Conservation (phyloP, 2,797 vertebrate species). For the Brachyrhaphis roseni region DNA sequence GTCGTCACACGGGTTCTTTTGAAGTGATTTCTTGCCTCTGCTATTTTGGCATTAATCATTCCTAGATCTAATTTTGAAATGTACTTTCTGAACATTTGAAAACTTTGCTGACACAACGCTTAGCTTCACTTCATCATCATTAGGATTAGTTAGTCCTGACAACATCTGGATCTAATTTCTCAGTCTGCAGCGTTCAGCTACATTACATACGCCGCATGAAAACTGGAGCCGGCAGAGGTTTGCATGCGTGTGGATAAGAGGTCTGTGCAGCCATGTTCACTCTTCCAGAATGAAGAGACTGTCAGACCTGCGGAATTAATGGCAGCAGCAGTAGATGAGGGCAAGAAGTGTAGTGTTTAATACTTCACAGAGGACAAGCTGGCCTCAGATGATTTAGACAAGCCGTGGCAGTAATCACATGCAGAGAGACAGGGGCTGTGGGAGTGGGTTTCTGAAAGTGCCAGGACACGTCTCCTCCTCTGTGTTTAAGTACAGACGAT, state of each 20-base stretch:
- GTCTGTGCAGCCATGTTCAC: neutral
- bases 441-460: conserved; percentile 22
- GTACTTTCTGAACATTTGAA: neutral
- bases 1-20: neutral
- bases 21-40: neutral
- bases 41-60: neutral
- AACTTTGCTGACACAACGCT: neutral
- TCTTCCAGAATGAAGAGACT: neutral
- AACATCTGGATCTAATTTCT: neutral
- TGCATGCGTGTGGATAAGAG: neutral
- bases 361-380: conserved; percentile 62
- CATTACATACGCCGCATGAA: neutral
- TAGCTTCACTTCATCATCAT: neutral
- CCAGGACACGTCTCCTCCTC: conserved; percentile 52
- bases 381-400: conserved; percentile 62
- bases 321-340: conserved; percentile 35
- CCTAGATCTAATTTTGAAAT: neutral
- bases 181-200: neutral
- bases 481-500: conserved; percentile 68
- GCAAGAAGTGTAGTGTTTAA: conserved; percentile 42
- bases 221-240: neutral
- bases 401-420: conserved; percentile 55
- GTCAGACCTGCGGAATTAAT: conserved; percentile 38
- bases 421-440: conserved; percentile 32
- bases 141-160: neutral